phyloP scores from a whole-genome alignment of 2,797 vertebrate genomes.

The Denticeps clupeoides region DNA sequence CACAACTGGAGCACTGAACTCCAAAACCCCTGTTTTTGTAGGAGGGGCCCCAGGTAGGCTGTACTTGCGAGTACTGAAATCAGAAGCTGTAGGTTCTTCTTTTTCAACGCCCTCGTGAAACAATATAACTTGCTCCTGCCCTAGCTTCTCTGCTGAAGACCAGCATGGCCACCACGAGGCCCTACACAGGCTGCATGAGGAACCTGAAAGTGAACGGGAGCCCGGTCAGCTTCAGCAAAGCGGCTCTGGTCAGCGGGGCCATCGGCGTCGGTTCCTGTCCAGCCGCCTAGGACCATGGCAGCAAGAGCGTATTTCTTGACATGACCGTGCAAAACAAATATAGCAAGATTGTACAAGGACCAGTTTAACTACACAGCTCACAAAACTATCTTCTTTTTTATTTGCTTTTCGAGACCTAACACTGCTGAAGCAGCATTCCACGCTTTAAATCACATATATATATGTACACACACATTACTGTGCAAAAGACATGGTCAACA shows the following conservation, averaged over 20 bases:
- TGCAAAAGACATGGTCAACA: too few species aligned
- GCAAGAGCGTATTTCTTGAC: too few species aligned
- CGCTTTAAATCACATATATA: too few species aligned
- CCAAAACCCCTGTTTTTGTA: conserved; percentile 73
- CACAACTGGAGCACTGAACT: conserved; percentile 49
- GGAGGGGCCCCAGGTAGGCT: conserved; percentile 87
- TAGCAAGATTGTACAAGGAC: too few species aligned
- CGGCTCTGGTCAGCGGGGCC: conserved; percentile 73
- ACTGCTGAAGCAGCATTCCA: too few species aligned
- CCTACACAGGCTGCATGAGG: conserved; percentile 81
- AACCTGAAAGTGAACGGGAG: conserved; percentile 74
- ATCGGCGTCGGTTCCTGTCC: conserved; percentile 81
- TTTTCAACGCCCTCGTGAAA: too few species aligned
- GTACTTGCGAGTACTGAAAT: too few species aligned
- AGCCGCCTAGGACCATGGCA: conserved; percentile 47
- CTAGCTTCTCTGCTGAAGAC: conserved; percentile 70
- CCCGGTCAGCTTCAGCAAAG: conserved; percentile 75
- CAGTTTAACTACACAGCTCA: too few species aligned
- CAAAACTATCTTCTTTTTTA: too few species aligned
- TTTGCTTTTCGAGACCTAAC: too few species aligned
- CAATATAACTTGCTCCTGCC: conserved; percentile 4
- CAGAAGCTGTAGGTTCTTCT: background rate
- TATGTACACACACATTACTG: too few species aligned
- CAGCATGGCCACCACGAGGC: conserved; percentile 53
- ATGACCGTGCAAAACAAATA: too few species aligned